These are phyloP conservation scores for Hydropsyche tenuis DNA, from an alignment of 1,140 invertebrate genomes.

Conservation along the genomic window DNA sequence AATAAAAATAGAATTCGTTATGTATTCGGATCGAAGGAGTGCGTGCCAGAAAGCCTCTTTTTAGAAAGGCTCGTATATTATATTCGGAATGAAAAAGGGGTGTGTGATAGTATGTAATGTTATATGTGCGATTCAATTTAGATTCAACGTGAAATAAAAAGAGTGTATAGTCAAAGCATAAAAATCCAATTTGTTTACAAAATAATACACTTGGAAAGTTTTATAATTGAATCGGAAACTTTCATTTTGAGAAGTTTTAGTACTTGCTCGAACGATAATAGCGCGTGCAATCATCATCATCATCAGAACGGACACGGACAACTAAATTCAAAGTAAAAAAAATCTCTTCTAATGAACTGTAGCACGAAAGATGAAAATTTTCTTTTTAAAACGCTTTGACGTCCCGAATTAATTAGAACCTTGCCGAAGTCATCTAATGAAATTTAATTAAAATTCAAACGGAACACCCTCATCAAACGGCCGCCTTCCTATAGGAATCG, in stretches of 20 bases:
- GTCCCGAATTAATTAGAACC: too few relatives aligned
- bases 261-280: too few relatives aligned
- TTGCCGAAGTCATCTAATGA: neutral
- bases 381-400: too few relatives aligned
- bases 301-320: neutral
- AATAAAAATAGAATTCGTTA: neutral
- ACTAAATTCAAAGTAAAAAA: neutral
- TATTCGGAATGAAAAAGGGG: too few relatives aligned
- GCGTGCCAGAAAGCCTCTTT: too few relatives aligned
- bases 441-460: constrained; percentile 11
- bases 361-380: neutral
- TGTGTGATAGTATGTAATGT: too few relatives aligned
- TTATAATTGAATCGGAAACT: neutral
- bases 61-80: neutral
- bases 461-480: neutral
- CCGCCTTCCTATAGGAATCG: too few relatives aligned
- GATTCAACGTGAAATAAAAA: too few relatives aligned
- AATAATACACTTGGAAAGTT: too few relatives aligned
- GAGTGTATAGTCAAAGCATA: too few relatives aligned
- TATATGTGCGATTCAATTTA: too few relatives aligned
- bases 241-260: neutral
- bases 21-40: neutral
- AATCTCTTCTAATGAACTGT: neutral
- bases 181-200: too few relatives aligned
- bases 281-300: neutral